Evolutionary conservation across 2,113 vertebrate species (phyloP).

Genomic region (Phalacrocorax brasilianus): DNA sequence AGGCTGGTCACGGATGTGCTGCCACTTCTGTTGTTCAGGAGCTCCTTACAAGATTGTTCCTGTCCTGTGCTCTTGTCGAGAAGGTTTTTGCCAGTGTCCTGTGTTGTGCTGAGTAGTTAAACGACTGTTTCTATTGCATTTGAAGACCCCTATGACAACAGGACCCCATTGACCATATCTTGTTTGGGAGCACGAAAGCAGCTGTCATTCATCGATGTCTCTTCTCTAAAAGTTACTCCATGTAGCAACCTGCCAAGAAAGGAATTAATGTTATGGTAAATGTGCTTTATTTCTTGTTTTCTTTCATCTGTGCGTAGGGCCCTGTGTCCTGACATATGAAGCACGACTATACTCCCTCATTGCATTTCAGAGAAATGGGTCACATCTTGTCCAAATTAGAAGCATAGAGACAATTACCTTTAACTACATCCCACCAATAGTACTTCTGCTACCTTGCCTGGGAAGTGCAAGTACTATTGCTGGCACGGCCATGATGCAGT

Average conservation of each 20-base stretch:
- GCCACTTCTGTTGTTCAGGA: not conserved
- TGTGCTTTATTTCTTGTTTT: not conserved
- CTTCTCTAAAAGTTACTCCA: not conserved
- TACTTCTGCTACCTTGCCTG: not conserved
- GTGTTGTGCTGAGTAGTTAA: not conserved
- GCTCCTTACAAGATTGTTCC: not conserved
- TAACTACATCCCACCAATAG: not conserved
- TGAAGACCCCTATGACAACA: not conserved
- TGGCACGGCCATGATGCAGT: not conserved
- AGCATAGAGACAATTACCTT: not conserved
- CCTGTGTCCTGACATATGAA: not conserved
- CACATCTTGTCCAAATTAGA: not conserved
- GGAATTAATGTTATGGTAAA: not conserved
- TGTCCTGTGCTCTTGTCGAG: not conserved
- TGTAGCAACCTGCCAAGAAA: not conserved
- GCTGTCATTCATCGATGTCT: not conserved
- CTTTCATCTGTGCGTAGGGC: not conserved
- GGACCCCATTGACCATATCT: not conserved
- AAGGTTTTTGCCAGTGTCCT: not conserved
- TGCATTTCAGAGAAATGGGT: not conserved
- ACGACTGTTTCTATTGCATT: not conserved
- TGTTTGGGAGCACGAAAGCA: not conserved
- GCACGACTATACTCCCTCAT: not conserved
- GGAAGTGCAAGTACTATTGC: not conserved
- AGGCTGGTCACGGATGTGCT: not conserved